Evolutionary conservation across 2,797 vertebrate genomes (phyloP), one percentile per base, ranked within the genome.

Genomic region (Myripristis murdjan): DNA sequence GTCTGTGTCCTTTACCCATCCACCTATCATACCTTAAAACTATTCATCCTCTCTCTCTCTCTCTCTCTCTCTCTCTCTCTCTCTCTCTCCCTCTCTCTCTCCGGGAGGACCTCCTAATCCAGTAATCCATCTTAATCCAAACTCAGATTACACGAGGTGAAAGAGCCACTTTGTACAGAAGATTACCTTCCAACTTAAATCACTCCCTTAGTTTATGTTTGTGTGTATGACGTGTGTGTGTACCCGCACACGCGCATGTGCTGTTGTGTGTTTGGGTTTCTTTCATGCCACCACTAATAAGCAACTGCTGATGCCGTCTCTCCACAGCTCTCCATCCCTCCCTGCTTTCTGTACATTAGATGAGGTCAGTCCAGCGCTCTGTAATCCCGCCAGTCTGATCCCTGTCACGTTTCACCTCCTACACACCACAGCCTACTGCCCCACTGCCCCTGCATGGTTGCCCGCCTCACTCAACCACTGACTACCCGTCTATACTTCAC

Each of bases 371-470:
- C 31, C 59, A 55, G 73, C 74, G 75, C 84, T 86, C 78, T 87
- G 88, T 93, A 92, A 92, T 93, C 91, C 83, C 62, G 39, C 71
- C 72, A 81, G 89, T 92, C 91, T 92, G 89, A 93, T 93, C 89
- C 80, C 82, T 72, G 66, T 93, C 90, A 92, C 76, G 87, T 93
- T 94, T 92, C 89, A 81, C 84, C 82, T 86, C 78, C 71, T 74
- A 74, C 77, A 57, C n/a, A n/a, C n/a, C 69, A 75, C 78, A 86
- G 61, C 85, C 90, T 75, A 92, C 85, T 93, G 89, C 86, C 91
- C 92, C 80, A 90, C 74, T 92, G 83, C 69, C 82, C 74, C 49
- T 46, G 52, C 53, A 60, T 2, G 48, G 75, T 78, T 75, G 73
- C 48, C 49, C 9, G 1, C 15, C 65, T 48, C 8, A 12, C 55